Base-by-base conservation (phyloP, 2,888 invertebrate genomes). In the Orchesella flavescens region DNA sequence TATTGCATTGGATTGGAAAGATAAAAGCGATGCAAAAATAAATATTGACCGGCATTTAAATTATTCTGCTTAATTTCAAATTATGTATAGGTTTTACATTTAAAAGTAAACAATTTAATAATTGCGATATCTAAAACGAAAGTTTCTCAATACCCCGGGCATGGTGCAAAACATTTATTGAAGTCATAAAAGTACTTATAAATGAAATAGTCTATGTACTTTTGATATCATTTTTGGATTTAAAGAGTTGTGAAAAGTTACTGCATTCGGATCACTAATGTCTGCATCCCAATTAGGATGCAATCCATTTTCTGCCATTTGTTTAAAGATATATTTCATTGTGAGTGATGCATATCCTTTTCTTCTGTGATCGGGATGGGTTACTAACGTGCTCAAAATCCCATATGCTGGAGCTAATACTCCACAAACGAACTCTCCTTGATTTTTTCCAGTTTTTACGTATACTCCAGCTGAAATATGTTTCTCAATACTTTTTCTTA, bases 231-330 rank as follows among this genome's bases (percentile, higher is more conserved):
- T 80, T 17, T 53, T 19, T 7, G 72, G 72, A 57, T 72, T 80
- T 7, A 72, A 0, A 0, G 79, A 66, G 13, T 13, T 44, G 55
- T 76, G 76, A 76, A 76, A 76, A 13, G 43, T 21, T 7, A 76
- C 66, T 10, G 76, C 76, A 12, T 0, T 17, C 21, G 10, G 7
- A 13, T 49, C 65, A 53, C 55, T 19, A 3, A 65, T 65, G 2
- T 76, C 76, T 55, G 55, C 55, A 24, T 76, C 76, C 24, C 66
- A 43, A 24, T 65, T 65, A 3, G 79, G 79, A 24, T 69, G 59
- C 1, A 68, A 53, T n/a, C 79, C 79, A 9, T 73, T 72, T 9
- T 3, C n/a, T 2, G 79, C 79, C 24, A 73, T 9, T 19, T 72
- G 55, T 19, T 63, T 72, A 53, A 46, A 63, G 4, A 72, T 1